phyloP scores from a whole-genome alignment of 2,113 vertebrate genomes.

The Chiloscyllium plagiosum region DNA sequence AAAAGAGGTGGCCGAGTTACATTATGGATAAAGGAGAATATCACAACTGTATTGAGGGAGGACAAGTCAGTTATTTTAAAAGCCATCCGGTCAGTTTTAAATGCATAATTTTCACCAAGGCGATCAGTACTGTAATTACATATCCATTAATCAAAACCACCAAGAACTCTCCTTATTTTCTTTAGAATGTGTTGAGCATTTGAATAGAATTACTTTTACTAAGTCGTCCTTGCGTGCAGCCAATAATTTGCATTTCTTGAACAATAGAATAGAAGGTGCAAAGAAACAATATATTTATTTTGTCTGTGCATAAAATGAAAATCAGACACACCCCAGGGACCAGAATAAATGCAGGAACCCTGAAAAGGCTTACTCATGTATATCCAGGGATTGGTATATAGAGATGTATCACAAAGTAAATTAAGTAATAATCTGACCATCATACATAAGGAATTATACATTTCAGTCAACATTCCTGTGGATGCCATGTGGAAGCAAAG shows the following conservation, averaged over 20 bases:
- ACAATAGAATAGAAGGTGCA: background rate
- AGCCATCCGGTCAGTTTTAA: background rate
- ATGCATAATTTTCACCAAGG: background rate
- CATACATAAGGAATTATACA: no score
- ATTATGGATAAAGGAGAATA: background rate
- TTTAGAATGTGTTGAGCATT: background rate
- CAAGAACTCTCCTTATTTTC: background rate
- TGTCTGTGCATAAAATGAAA: background rate
- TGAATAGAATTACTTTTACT: background rate
- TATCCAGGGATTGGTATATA: no score
- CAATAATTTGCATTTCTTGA: background rate
- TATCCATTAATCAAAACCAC: background rate
- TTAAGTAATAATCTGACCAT: no score
- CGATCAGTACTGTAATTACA: background rate
- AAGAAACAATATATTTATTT: background rate
- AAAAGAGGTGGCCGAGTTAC: no score
- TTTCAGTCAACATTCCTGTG: no score
- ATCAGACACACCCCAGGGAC: background rate
- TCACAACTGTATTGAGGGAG: no score
- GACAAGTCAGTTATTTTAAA: background rate
- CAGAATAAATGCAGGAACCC: no score
- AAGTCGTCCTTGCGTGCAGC: background rate
- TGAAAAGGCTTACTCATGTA: no score
- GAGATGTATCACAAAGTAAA: no score
- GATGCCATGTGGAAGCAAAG: no score